Evolutionary conservation across 2,888 invertebrate species (phyloP), one percentile per base, ranked within the genome.

Genomic region (Drosophila aldrichi): DNA sequence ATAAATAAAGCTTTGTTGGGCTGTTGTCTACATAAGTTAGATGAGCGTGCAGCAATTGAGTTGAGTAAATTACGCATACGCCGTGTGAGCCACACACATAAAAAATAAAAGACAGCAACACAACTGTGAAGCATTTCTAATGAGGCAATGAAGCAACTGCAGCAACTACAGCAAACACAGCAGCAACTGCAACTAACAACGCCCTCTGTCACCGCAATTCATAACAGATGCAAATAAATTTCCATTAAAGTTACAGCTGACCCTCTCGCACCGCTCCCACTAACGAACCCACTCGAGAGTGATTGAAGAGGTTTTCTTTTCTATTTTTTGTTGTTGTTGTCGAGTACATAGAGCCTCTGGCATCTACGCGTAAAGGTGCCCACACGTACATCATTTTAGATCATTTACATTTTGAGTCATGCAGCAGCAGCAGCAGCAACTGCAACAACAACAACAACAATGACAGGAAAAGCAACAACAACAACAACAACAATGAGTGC

Each of bases 201-300:
- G 77, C 84, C 81, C 72, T 87, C 88, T 81, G 89, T 77, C 84
- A 67, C 79, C 87, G 67, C 84, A 86, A 76, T 78, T 81, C 85
- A 89, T 74, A 89, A 62, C 78, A 89, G 85, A 82, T 89, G 86
- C 86, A 86, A 80, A 86, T 86, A 86, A 86, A 86, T 86, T 85
- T 82, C 82, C 82, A 86, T 86, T 88, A 85, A 82, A 78, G 74
- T 73, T 77, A 63, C 20, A 51, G 25, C 40, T 48, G 29, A 59
- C 54, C 25, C 57, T 25, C 51, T 25, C 51, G 34, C 46, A 40
- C 38, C 9, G 32, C 38, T 18, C 36, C 32, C 32, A 32, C 32
- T 32, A 10, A 10, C 32, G 40, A 20, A 20, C 12, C 16, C 60
- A 56, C 51, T 43, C 58, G 57, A 67, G 60, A 76, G 70, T 59